Percentiles rank a stretch among this genome's conserved stretches.
Conservation (phyloP, 92 coral and sea anemone species). For the Porites evermanni region DNA sequence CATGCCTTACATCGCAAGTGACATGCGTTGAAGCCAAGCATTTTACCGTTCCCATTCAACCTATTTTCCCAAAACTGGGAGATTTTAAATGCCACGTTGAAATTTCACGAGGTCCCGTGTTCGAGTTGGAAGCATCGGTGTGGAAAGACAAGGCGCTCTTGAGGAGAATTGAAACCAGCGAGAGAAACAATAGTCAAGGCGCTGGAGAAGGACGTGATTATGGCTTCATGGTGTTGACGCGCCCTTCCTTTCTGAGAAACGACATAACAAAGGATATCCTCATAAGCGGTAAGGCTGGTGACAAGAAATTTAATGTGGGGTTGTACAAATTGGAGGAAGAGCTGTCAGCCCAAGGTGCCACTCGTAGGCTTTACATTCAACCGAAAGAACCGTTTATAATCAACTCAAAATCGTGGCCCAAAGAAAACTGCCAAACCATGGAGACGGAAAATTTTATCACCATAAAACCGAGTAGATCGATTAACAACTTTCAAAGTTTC, state of each 20-base stretch:
- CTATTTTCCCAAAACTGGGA: constrained; percentile 64
- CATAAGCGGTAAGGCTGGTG: constrained; percentile 66
- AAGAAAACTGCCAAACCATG: constrained; percentile 54
- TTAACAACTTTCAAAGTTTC: constrained; percentile 50
- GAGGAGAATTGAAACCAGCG: constrained; percentile 24
- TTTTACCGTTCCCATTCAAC: constrained; percentile 55
- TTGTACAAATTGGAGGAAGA: constrained; percentile 48
- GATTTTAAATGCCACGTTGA: constrained; percentile 77
- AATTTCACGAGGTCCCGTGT: constrained; percentile 59
- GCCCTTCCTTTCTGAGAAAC: constrained; percentile 62
- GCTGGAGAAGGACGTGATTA: constrained; percentile 56
- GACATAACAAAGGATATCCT: constrained; percentile 27
- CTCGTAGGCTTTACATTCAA: constrained; percentile 53
- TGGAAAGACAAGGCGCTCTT: constrained; percentile 70
- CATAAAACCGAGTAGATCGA: constrained; percentile 31
- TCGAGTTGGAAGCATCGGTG: constrained; percentile 65
- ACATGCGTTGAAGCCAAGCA: constrained; percentile 66
- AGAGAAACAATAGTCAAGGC: constrained; percentile 40
- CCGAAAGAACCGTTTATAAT: constrained; percentile 69
- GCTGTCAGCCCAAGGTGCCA: neutral
- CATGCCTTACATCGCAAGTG: constrained; percentile 58
- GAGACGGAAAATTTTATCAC: constrained; percentile 44
- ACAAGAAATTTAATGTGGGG: constrained; percentile 58
- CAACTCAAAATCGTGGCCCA: constrained; percentile 62
- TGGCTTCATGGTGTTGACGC: constrained; percentile 71